Evolutionary conservation across 1,140 invertebrate genomes (phyloP), one percentile per base, ranked within the genome.

Genomic region (Euborellia annulipes): DNA sequence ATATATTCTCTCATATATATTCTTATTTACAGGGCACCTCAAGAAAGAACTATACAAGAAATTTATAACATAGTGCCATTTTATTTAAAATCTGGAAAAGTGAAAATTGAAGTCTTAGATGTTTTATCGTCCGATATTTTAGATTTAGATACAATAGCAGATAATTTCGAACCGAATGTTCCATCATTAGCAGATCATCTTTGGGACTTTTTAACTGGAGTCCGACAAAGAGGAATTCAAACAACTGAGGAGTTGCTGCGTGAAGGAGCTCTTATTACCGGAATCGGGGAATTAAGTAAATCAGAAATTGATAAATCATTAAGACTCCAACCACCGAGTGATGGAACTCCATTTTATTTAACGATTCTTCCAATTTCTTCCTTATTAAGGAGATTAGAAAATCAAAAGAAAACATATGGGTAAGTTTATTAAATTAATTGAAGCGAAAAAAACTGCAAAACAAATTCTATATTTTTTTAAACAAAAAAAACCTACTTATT

Each of bases 171-270:
- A 56, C 78, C 79, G 17, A 76, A 73, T 54, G 69, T 68, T 2
- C 71, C 78, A 11, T 75, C 73, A 22, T 67, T 85, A 22, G 71
- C 77, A 43, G 79, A 84, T 62, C 78, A 82, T 59, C 62, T 86
- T n/a, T 83, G 81, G 71, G 79, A 79, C 9, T 84, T 82, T 62
- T 79, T 83, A 55, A 75, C 73, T 42, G 81, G 80, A 20, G 65
- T 82, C 7, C 65, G 78, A 3, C 80, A 83, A 58, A 67, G 76
- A 51, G 83, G 83, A 0, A 59, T 85, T 16, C 82, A 85, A 59
- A 78, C 76, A 1, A 85, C 81, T 14, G 83, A 86, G 61, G 76
- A 82, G 64, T 78, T 86, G 68, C 62, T 86, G 2, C 66, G 78
- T 6, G 77, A 79, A 58, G 81, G 79, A 30, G 75, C 78, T 36